Evolutionary conservation across 1,140 invertebrate species (phyloP).

Genomic region (Drosophila sechellia): DNA sequence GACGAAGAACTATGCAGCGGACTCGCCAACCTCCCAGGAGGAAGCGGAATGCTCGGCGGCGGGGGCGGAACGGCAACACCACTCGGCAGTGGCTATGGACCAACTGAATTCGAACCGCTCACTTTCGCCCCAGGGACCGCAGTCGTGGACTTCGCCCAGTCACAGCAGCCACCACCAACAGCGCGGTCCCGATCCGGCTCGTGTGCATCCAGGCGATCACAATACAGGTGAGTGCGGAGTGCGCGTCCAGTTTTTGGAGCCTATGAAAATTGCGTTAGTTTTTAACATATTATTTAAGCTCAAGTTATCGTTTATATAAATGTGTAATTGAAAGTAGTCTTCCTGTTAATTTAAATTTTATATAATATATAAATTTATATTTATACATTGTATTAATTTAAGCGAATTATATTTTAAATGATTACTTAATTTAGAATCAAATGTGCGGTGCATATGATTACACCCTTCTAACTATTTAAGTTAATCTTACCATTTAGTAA

Average conservation of each 20-base stretch:
- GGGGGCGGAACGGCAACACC: conserved; percentile 83
- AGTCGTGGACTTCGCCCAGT: conserved; percentile 86
- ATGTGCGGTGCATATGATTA: neutral
- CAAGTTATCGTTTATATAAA: too few relatives aligned
- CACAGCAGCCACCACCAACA: conserved; percentile 81
- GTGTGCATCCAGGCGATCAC: conserved; percentile 85
- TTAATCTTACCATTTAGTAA: conserved; percentile 1
- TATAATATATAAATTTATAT: neutral
- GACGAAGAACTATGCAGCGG: conserved; percentile 87
- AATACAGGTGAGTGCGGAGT: conserved; percentile 80
- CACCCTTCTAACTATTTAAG: neutral
- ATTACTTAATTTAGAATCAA: neutral
- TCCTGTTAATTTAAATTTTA: too few relatives aligned
- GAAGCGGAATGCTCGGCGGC: conserved; percentile 77
- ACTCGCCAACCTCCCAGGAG: conserved; percentile 85
- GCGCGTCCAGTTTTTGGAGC: too few relatives aligned
- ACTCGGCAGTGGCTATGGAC: conserved; percentile 83
- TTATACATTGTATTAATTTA: neutral
- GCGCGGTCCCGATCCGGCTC: conserved; percentile 84
- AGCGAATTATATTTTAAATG: neutral
- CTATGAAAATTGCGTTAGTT: neutral
- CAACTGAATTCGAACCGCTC: conserved; percentile 85
- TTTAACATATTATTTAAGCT: neutral
- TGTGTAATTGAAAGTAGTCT: neutral
- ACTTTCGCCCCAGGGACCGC: conserved; percentile 87